Conservation (phyloP, 2,113 vertebrate genomes). For the Leucosticte australis region DNA sequence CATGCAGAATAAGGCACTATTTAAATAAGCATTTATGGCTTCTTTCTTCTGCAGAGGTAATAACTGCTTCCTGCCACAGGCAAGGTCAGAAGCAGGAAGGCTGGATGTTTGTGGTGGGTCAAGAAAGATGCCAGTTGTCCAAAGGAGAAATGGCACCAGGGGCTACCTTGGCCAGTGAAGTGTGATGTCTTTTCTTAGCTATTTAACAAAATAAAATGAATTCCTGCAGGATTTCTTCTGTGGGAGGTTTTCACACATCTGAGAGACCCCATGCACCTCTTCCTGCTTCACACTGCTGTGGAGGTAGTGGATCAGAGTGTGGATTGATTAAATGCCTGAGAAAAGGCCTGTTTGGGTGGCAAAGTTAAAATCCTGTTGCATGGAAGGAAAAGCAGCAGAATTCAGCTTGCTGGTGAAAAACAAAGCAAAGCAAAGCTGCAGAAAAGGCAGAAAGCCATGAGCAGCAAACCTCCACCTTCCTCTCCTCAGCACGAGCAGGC, state of each 20-base stretch:
- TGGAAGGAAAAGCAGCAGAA: neutral
- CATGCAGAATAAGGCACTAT: neutral
- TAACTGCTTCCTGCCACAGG: neutral
- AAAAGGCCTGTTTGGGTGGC: neutral
- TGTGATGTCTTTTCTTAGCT: neutral
- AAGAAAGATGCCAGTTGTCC: neutral
- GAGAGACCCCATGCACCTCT: neutral
- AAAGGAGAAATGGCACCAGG: neutral
- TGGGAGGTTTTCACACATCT: neutral
- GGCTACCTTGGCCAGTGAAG: neutral
- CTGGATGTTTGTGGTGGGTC: neutral
- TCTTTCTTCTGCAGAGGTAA: neutral
- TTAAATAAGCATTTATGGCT: neutral
- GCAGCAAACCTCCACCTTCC: neutral
- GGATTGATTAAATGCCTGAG: neutral
- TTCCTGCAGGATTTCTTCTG: neutral
- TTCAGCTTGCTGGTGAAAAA: neutral
- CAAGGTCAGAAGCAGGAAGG: neutral
- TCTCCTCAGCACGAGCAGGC: neutral
- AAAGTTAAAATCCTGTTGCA: neutral
- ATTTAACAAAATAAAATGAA: neutral
- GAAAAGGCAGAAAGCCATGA: neutral
- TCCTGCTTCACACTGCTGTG: neutral
- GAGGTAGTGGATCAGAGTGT: neutral
- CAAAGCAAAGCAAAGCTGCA: conserved; percentile 2